Percentiles rank a stretch among this genome's conserved stretches.
Conservation (phyloP, 2,797 vertebrate genomes). For the Helostoma temminkii region DNA sequence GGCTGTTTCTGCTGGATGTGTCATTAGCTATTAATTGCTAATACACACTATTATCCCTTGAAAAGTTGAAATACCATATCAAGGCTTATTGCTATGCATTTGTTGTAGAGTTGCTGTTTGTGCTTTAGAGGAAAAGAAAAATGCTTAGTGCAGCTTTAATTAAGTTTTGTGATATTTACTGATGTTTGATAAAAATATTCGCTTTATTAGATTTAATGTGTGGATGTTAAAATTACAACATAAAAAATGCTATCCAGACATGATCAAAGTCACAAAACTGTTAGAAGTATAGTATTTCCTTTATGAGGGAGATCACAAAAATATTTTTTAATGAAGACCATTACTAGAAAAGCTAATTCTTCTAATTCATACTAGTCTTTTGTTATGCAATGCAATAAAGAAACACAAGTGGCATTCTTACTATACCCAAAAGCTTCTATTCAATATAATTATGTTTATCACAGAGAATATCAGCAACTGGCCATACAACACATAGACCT, state of each 20-base stretch:
- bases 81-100: not conserved
- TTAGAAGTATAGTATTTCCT: conserved; percentile 16
- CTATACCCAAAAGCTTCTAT: conserved; percentile 1
- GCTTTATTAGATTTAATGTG: not conserved
- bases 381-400: conserved; percentile 30
- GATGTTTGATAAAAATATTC: not conserved
- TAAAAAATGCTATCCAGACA: too few species aligned
- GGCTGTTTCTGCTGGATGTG: not conserved
- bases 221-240: not conserved
- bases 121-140: not conserved
- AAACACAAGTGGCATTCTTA: conserved; percentile 9
- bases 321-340: conserved; percentile 7
- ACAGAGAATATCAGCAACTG: conserved; percentile 6
- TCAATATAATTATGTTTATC: not conserved
- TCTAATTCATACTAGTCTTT: conserved; percentile 18
- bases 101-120: not conserved
- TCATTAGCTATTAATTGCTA: not conserved
- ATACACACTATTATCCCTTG: not conserved
- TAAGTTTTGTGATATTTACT: conserved; percentile 43
- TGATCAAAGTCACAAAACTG: not conserved
- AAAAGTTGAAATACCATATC: not conserved
- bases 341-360: conserved; percentile 9
- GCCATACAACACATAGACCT: conserved; percentile 5
- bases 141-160: conserved; percentile 20
- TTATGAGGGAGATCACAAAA: conserved; percentile 12